These are phyloP conservation scores for Perccottus glenii DNA, from an alignment of 2,113 vertebrate genomes.

Conservation along the genomic window DNA sequence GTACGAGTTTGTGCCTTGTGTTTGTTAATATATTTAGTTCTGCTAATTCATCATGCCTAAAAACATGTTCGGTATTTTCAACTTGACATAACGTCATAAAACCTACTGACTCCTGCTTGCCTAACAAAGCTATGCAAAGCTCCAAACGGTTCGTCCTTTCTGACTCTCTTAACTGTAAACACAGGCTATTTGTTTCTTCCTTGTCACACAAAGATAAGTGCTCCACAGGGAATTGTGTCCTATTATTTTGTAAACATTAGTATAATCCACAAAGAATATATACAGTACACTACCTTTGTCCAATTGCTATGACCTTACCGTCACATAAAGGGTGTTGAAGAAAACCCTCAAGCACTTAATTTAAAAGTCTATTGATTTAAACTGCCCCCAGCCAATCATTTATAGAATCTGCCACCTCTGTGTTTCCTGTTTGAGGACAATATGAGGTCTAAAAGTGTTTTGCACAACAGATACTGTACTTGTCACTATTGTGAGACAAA, in stretches of 20 bases:
- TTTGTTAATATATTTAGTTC: conserved; percentile 34
- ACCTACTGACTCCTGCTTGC: background rate
- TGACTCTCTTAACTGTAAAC: background rate
- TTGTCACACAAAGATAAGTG: background rate
- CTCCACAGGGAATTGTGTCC: background rate
- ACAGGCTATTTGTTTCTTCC: conserved; percentile 10
- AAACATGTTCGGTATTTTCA: conserved; percentile 54
- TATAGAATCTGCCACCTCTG: background rate
- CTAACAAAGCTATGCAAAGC: background rate
- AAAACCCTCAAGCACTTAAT: background rate
- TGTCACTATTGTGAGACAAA: conserved; percentile 6
- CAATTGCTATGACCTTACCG: background rate
- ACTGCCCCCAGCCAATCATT: background rate
- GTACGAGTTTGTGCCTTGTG: conserved; percentile 40
- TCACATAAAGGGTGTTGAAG: conserved; percentile 1
- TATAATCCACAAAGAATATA: too few species aligned
- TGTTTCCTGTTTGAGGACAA: conserved; percentile 4
- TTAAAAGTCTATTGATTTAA: background rate
- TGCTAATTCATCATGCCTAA: conserved; percentile 16
- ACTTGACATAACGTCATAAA: conserved; percentile 17
- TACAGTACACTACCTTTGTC: too few species aligned
- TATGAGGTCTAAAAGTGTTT: conserved; percentile 4
- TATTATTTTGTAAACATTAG: background rate
- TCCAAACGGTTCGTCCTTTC: conserved; percentile 9
- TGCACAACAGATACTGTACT: conserved; percentile 2